Percentiles rank a stretch among this genome's conserved stretches.
phyloP scores from a whole-genome alignment of 2,888 invertebrate species.

The Cerastis rubricosa region DNA sequence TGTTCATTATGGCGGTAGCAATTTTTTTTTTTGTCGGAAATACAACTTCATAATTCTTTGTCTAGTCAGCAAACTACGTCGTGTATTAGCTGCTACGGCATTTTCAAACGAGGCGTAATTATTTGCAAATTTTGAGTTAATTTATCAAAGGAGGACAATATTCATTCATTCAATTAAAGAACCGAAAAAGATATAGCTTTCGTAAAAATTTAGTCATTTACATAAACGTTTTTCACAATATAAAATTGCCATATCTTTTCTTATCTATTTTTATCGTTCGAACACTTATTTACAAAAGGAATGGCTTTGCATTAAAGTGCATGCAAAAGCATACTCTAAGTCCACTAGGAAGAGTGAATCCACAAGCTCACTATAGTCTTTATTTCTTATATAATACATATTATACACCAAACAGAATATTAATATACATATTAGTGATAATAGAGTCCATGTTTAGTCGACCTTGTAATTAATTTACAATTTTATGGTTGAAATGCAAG shows the following conservation, averaged over 20 bases:
- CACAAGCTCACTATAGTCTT: slow-evolving; percentile 6
- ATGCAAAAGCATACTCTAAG: slow-evolving; percentile 24
- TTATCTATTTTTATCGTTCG: neutral
- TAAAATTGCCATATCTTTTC: neutral
- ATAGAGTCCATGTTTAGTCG: neutral
- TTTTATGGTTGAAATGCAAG: neutral
- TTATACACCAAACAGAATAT: neutral
- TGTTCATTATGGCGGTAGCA: neutral
- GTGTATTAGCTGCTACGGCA: neutral
- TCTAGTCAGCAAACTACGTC: neutral
- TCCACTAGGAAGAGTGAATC: slow-evolving; percentile 10
- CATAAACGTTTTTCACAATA: slow-evolving; percentile 5
- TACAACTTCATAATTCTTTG: neutral
- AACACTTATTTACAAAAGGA: neutral
- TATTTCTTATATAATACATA: neutral
- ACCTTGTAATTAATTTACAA: neutral
- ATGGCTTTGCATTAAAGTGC: slow-evolving; percentile 4
- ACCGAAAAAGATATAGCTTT: neutral
- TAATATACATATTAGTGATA: slow-evolving; percentile 6
- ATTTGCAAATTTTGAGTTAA: neutral
- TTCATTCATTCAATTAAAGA: neutral
- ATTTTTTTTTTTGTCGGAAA: neutral
- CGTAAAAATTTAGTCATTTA: neutral
- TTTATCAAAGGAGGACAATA: neutral
- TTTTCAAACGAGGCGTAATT: neutral